A percentile compares a stretch with the other conserved stretches of the same genome.
phyloP scores from a whole-genome alignment of 92 coral and sea anemone genomes.

The Ricordea florida region DNA sequence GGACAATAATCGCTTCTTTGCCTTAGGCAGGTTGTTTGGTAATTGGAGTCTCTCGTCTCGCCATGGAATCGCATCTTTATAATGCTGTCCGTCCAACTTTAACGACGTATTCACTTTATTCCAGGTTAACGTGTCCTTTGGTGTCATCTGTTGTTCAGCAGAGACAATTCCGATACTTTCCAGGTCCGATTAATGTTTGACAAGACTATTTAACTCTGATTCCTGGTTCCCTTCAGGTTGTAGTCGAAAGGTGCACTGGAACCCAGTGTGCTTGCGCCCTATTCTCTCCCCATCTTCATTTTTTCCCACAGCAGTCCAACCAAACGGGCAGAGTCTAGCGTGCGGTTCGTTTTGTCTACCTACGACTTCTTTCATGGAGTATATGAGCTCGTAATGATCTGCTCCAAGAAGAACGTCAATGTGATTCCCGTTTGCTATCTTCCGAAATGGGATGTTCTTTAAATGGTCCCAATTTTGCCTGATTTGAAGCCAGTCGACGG shows the following conservation, averaged over 20 bases:
- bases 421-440: constrained; percentile 22
- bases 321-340: constrained; percentile 50
- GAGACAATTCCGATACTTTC: constrained; percentile 60
- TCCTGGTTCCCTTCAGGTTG: not conserved
- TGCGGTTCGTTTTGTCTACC: constrained; percentile 40
- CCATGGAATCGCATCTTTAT: constrained; percentile 38
- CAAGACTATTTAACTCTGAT: constrained; percentile 29
- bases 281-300: not conserved
- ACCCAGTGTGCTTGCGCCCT: constrained; percentile 15
- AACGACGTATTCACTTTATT: constrained; percentile 39
- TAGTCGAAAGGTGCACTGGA: constrained; percentile 16
- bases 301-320: constrained; percentile 69
- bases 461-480: constrained; percentile 56
- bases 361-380: constrained; percentile 33
- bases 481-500: constrained; percentile 45
- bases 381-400: constrained; percentile 48
- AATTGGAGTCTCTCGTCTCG: constrained; percentile 35
- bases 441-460: constrained; percentile 43
- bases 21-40: too few species aligned
- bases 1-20: too few species aligned
- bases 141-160: constrained; percentile 30
- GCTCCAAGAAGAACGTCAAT: constrained; percentile 65
- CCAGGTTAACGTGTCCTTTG: constrained; percentile 46
- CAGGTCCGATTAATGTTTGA: constrained; percentile 70
- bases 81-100: constrained; percentile 43